Evolutionary conservation across 2,888 invertebrate species (phyloP).

Genomic region (Craniophora ligustri): DNA sequence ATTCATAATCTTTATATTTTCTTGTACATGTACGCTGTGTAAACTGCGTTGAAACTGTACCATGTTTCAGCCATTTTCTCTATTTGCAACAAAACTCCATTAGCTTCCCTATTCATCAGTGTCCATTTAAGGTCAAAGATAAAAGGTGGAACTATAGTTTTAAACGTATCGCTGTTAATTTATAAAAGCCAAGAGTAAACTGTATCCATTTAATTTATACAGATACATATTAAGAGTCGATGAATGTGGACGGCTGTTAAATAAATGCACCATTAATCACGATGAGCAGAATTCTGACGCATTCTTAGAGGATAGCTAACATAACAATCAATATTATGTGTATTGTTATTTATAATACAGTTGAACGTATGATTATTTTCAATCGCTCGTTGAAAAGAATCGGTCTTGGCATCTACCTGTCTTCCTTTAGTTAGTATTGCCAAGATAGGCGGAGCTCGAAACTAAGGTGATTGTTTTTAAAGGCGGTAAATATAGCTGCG

Average conservation of each 20-base stretch:
- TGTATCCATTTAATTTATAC: not conserved
- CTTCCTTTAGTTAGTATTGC: constrained; percentile 24
- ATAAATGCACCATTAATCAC: constrained; percentile 6
- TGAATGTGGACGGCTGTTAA: constrained; percentile 2
- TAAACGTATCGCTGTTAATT: constrained; percentile 23
- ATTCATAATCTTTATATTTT: too few relatives aligned
- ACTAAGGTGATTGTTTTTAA: not conserved
- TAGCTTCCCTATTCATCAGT: constrained; percentile 36
- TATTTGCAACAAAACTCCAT: constrained; percentile 19
- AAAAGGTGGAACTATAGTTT: constrained; percentile 10
- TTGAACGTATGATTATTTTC: not conserved
- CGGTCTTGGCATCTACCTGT: constrained; percentile 30
- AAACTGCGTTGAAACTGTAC: constrained; percentile 1
- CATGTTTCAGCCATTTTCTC: constrained; percentile 8
- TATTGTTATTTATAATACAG: constrained; percentile 1
- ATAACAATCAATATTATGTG: not conserved
- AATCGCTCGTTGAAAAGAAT: constrained; percentile 12
- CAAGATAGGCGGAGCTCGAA: constrained; percentile 14
- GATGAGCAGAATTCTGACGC: constrained; percentile 12
- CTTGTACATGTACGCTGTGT: not conserved
- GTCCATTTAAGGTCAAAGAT: constrained; percentile 13
- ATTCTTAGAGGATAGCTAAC: not conserved
- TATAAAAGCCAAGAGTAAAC: constrained; percentile 13
- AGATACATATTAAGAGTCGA: not conserved
- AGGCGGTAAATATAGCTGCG: not conserved